Evolutionary conservation across 1,140 invertebrate species (phyloP), one percentile per base, ranked within the genome.

Genomic region (Brachionus paranguensis): DNA sequence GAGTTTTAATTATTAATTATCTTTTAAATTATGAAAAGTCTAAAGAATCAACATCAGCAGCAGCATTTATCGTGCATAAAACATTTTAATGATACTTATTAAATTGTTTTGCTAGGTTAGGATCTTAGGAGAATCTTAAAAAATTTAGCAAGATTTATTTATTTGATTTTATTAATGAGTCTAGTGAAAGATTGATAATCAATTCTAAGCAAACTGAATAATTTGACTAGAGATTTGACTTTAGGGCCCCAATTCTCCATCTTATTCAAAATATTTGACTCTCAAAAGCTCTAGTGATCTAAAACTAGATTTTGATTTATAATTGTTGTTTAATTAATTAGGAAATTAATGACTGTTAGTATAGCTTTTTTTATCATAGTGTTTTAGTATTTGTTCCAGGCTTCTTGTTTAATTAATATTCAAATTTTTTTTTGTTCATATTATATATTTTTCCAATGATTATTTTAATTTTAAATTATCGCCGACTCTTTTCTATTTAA

Each of bases 301-400:
- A 60, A 60, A 60, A 20, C 53, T 60, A 17, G 53, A 60, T 20
- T 60, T 72, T 72, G 33, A 41, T 72, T 43, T 41, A 41, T 43
- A 41, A 41, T 72, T 72, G 68, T 72, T 17, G 41, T 72, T 45
- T 72, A 72, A 72, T 72, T 72, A 72, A 45, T 72, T 43, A 72
- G 68, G n/a, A 72, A 72, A 72, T 72, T 43, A 72, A 72, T 17
- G 43, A 10, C 41, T 24, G n/a, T 12, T 27, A 68, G 33, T 72
- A 11, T 37, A 37, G 33, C 33, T 12, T 17, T 43, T 72, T 72
- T 11, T 17, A 72, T 41, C 37, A 17, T 17, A 41, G 29, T 72
- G n/a, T 12, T 68, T 68, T 68, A 68, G 24, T 68, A 29, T 27
- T 33, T 68, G 4, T 29, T 29, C 12, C 12, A 29, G 10, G 65